phyloP scores from a whole-genome alignment of 1,140 invertebrate species.

The Wiebesia pumilae region DNA sequence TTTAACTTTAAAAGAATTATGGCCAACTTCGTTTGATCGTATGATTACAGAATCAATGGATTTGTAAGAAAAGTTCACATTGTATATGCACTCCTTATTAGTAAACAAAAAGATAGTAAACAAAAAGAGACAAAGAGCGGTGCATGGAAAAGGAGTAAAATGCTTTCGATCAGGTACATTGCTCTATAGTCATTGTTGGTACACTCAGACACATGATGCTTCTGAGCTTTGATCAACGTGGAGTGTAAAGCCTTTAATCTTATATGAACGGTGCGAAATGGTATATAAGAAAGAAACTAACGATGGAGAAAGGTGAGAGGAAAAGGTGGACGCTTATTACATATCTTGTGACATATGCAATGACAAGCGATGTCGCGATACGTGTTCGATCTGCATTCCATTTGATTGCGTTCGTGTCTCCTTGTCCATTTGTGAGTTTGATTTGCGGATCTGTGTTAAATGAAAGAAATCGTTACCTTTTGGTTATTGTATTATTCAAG shows the following conservation, averaged over 20 bases:
- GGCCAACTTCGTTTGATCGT: too few relatives aligned
- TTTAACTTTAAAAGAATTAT: too few relatives aligned
- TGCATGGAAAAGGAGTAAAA: neutral
- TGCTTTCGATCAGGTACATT: neutral
- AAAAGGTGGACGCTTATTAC: constrained; percentile 15
- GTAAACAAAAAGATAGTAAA: neutral
- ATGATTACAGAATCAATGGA: too few relatives aligned
- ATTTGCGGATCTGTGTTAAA: neutral
- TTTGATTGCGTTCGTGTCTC: neutral
- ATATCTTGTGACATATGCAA: neutral
- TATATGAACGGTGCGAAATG: neutral
- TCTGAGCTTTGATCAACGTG: neutral
- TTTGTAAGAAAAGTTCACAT: too few relatives aligned
- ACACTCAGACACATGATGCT: neutral
- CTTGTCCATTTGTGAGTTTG: neutral
- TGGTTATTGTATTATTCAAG: neutral
- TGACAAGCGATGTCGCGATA: neutral
- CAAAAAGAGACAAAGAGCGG: neutral
- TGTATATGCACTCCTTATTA: neutral
- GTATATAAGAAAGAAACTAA: neutral
- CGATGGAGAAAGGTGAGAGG: constrained; percentile 1
- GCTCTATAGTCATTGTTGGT: neutral
- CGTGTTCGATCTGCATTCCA: neutral
- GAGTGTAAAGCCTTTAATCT: neutral
- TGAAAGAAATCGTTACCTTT: constrained; percentile 16